Evolutionary conservation across 1,140 invertebrate species (phyloP), one percentile per base, ranked within the genome.

Genomic region (Nilaparvata lugens): DNA sequence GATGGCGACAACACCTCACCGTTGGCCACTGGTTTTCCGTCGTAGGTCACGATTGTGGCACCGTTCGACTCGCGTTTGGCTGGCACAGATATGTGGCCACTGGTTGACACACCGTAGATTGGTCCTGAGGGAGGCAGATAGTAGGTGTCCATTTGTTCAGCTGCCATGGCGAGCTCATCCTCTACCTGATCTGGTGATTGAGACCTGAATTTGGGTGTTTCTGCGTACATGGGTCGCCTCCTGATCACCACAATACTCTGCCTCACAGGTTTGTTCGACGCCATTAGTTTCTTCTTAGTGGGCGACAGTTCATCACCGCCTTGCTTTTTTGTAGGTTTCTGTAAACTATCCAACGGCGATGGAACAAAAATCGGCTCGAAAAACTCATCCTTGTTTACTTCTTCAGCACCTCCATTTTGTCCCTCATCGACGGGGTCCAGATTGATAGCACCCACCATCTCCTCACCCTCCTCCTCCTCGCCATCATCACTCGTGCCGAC

Each of bases 351-450:
- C 1, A 78, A 76, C 2, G 83, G 83, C 5, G 85, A 87, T 4
- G 86, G 84, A 66, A 87, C 81, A 65, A 87, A 88, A 73, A 88
- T 84, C 0, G 85, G 85, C 67, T 86, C 84, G 67, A 88, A 87
- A 40, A 74, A 75, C 71, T 83, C 76, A 70, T 62, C 64, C 13
- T 68, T 52, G 35, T 62, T 61, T 67, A 45, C 38, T 62, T 61
- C 72, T 52, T 78, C 77, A 9, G 38, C 38, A 40, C 2, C 16
- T 19, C 21, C 60, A 14, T 35, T 28, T 23, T 18, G 51, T n/a
- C 21, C n/a, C 9, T 65, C 65, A 11, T 65, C 63, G 6, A 38
- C 31, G n/a, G 45, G 21, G 11, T 63, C 60, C 0, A 65, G 38
- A 19, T 62, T 60, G 9, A 66, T 59, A 6, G 62, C 65, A 18